phyloP scores from a whole-genome alignment of 37 sponge, comb jelly and placozoan species.

The Mnemiopsis leidyi region DNA sequence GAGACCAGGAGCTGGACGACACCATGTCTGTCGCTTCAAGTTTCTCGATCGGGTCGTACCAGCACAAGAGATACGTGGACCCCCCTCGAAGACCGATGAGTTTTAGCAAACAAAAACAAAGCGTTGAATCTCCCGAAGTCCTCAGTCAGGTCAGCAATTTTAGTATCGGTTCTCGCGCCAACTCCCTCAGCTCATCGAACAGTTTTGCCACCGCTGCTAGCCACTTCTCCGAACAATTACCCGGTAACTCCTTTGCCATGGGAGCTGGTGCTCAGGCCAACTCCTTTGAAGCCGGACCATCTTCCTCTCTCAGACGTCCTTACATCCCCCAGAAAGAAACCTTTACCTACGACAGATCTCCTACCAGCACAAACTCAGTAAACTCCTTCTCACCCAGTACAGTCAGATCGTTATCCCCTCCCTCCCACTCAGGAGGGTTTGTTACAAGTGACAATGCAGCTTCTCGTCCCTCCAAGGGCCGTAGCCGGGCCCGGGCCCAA shows the following conservation, averaged over 20 bases:
- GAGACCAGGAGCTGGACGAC: not conserved
- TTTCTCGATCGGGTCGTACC: slow-evolving; percentile 14
- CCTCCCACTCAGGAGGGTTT: not conserved
- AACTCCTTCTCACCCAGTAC: not conserved
- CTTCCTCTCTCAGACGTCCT: not conserved
- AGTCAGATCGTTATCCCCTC: not conserved
- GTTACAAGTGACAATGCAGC: not conserved
- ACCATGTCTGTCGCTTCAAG: slow-evolving; percentile 9
- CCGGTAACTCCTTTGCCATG: not conserved
- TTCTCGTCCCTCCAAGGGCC: not conserved
- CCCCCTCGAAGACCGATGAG: not conserved
- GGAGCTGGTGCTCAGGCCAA: not conserved
- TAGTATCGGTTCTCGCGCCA: not conserved
- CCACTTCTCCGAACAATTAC: not conserved
- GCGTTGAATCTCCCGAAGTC: not conserved
- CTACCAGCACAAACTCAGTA: not conserved
- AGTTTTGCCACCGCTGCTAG: not conserved
- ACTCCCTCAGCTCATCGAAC: not conserved
- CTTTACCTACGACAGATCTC: not conserved
- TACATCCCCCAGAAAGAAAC: not conserved
- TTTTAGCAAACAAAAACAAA: not conserved
- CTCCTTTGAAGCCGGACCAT: not conserved
- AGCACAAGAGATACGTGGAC: slow-evolving; percentile 9
- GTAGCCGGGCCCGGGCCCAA: not conserved
- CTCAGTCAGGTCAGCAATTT: not conserved